Evolutionary conservation across 2,888 invertebrate species (phyloP), one percentile per base, ranked within the genome.

Genomic region (Sinhomidia bicolor): DNA sequence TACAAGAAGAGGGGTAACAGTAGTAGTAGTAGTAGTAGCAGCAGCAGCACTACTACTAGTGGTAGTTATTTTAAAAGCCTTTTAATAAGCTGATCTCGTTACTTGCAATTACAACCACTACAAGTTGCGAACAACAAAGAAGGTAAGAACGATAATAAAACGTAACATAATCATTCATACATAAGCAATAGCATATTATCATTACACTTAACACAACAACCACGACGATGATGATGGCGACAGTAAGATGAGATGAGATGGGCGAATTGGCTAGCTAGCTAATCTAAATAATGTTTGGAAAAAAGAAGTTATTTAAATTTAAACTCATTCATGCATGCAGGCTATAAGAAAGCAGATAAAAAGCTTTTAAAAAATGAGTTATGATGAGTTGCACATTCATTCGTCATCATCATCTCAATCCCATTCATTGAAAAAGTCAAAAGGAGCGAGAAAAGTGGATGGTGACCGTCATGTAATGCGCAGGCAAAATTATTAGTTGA

Each of bases 1-100:
- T 51, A 51, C 14, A 51, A 51, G 9, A 51, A 51, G 14, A 10
- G n/a, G n/a, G n/a, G n/a, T n/a, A 2, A 51, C 51, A 51, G 51
- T 51, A 20, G 14, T 12, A 12, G 47, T 12, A 6, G n/a, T n/a
- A n/a, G n/a, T n/a, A n/a, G n/a, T n/a, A n/a, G n/a, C n/a, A n/a
- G n/a, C n/a, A n/a, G n/a, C n/a, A n/a, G n/a, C n/a, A n/a, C n/a
- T n/a, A n/a, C n/a, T n/a, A n/a, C n/a, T n/a, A n/a, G n/a, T n/a
- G n/a, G n/a, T 47, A 7, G 7, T 26, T 10, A 14, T 65, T 65
- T 65, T n/a, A 65, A 65, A 1, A 32, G 65, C 12, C 65, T 65
- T 32, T 65, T 65, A 65, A 65, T 65, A 65, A 65, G 65, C 65
- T 17, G 20, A 57, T 60, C 60, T 12, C 23, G 23, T 26, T 60